These are phyloP conservation scores for Rhizomys pruinosus DNA, from an alignment of 2,113 vertebrate genomes.

Conservation along the genomic window DNA sequence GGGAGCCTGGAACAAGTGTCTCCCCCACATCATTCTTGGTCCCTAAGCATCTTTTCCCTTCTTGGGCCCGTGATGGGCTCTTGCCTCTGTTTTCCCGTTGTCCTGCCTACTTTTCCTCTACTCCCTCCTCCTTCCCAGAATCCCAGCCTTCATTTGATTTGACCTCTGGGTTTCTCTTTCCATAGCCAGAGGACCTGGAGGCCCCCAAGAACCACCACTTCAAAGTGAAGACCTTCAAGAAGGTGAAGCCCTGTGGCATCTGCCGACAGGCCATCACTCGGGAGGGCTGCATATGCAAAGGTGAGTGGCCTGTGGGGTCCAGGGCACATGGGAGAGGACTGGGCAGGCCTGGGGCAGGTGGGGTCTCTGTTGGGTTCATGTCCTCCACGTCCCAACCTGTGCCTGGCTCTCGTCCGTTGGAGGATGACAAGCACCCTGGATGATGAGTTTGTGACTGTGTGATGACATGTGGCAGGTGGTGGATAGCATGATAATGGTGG, in stretches of 20 bases:
- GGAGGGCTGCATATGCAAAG: conserved; percentile 95
- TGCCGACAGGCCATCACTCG: conserved; percentile 94
- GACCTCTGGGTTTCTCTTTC: conserved; percentile 5
- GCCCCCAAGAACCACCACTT: conserved; percentile 93
- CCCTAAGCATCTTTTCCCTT: background rate
- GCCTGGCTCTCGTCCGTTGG: background rate
- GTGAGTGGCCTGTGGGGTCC: conserved; percentile 84
- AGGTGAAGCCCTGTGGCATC: conserved; percentile 93
- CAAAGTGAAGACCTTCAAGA: conserved; percentile 96
- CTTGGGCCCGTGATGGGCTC: background rate
- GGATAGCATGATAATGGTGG: background rate
- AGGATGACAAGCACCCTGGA: background rate
- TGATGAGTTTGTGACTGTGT: background rate
- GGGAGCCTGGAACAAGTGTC: background rate
- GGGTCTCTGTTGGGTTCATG: background rate
- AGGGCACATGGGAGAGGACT: background rate
- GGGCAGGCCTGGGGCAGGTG: background rate
- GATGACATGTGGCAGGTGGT: background rate
- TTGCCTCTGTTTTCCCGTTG: background rate
- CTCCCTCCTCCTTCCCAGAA: background rate
- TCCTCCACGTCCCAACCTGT: background rate
- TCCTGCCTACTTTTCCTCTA: background rate
- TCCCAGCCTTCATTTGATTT: background rate
- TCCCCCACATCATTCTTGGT: background rate
- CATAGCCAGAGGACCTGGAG: conserved; percentile 95